A percentile compares a stretch with the other conserved stretches of the same genome.
Conservation (phyloP, 1,140 invertebrate genomes). For the Aphis craccivora region DNA sequence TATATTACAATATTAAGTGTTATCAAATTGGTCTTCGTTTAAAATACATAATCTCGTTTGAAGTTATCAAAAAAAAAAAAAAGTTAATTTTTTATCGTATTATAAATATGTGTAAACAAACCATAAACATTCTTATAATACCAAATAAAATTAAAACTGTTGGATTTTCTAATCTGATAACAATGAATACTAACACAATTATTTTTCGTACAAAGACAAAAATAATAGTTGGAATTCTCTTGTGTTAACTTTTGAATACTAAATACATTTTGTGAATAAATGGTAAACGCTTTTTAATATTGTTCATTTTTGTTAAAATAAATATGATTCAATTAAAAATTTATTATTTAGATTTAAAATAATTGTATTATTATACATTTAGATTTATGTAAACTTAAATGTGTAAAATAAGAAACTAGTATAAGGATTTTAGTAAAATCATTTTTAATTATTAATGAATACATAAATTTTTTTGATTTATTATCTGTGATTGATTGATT, state of each 20-base stretch:
- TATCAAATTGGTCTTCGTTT: neutral
- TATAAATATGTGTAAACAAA: neutral
- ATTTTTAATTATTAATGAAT: neutral
- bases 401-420: neutral
- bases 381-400: neutral
- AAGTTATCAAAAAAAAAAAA: neutral
- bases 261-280: neutral
- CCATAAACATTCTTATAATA: neutral
- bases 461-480: no score
- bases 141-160: neutral
- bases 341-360: neutral
- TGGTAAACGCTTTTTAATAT: neutral
- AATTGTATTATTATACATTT: neutral
- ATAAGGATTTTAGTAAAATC: neutral
- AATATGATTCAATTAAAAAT: neutral
- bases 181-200: neutral
- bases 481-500: neutral
- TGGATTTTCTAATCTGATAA: neutral
- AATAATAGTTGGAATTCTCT: neutral
- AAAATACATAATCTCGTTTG: neutral
- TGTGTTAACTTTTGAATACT: neutral
- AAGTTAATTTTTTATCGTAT: neutral
- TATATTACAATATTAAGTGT: neutral
- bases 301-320: neutral
- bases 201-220: neutral